Base-by-base conservation (phyloP, 2,888 invertebrate genomes). In the Monochamus alternatus region DNA sequence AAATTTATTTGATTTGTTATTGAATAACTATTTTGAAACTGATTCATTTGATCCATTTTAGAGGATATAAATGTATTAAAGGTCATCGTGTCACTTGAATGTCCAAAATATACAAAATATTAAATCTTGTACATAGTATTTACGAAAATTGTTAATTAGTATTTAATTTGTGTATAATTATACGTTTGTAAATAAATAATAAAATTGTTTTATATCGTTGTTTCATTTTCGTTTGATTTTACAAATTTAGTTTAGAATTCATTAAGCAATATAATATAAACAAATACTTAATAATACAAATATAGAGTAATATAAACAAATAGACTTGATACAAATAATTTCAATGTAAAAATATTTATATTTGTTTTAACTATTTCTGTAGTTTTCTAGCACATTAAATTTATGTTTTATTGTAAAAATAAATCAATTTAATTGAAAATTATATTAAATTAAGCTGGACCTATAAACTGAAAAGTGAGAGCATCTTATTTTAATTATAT, bases 101-200 rank as follows among this genome's bases (percentile, higher is more conserved):
- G 72, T 72, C 64, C 58, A 67, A 38, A 58, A 38, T 55, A 51
- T 52, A 63, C 14, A 55, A 73, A 65, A n/a, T 22, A 64, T 58
- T 68, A 43, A 69, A 68, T 67, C 67, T 73, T 64, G 73, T 75
- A 75, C 31, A 60, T 69, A 69, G 22, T 51, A 74, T 76, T 32
- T 71, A 66, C 75, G 80, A 76, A 80, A 75, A 80, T 76, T 80
- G 75, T 80, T 78, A 77, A 76, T 73, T 60, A 68, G 66, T 64
- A 65, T 75, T 77, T 31, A 69, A 73, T 73, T 75, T 68, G 71
- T 77, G 78, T 80, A 77, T 74, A 75, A 78, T 74, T 79, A 78
- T 80, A 82, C 81, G 82, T 81, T 80, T 82, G 79, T 79, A 75
- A 78, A 80, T 80, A 80, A 78, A 75, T 75, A 71, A 70, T 73